Conservation (phyloP, 1,140 invertebrate genomes). For the Brachionus asplanchnoidis region DNA sequence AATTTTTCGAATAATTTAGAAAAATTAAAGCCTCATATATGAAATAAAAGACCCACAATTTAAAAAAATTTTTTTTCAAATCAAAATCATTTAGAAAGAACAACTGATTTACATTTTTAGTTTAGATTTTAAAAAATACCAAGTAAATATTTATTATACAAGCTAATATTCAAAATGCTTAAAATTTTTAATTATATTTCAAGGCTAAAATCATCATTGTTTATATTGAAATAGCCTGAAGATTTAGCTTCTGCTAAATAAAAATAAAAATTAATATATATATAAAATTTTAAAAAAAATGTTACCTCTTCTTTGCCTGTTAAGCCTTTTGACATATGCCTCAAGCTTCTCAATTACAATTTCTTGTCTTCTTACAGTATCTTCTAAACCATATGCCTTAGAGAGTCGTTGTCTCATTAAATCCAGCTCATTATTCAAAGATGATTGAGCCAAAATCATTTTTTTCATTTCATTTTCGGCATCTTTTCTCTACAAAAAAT, state of each 20-base stretch:
- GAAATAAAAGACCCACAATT: too few species aligned
- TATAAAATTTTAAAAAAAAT: not conserved
- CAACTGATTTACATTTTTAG: not conserved
- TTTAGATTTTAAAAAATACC: not conserved
- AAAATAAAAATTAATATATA: not conserved
- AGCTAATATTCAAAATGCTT: not conserved
- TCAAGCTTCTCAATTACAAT: slow-evolving; percentile 40
- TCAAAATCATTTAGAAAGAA: not conserved
- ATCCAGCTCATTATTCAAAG: not conserved
- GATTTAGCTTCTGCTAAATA: not conserved
- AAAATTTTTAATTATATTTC: not conserved
- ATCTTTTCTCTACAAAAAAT: slow-evolving; percentile 20
- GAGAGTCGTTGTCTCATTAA: not conserved
- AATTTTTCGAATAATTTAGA: too few species aligned
- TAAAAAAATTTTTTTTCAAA: not conserved
- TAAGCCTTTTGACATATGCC: not conserved
- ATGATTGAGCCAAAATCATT: not conserved
- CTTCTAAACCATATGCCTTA: slow-evolving; percentile 20
- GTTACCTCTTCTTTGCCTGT: not conserved
- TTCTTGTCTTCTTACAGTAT: slow-evolving; percentile 41
- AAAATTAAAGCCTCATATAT: too few species aligned
- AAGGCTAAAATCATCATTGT: not conserved
- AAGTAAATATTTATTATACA: not conserved
- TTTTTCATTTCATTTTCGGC: not conserved
- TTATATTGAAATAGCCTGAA: not conserved